Conservation (phyloP, 1,140 invertebrate genomes). For the Metaphire vulgaris region DNA sequence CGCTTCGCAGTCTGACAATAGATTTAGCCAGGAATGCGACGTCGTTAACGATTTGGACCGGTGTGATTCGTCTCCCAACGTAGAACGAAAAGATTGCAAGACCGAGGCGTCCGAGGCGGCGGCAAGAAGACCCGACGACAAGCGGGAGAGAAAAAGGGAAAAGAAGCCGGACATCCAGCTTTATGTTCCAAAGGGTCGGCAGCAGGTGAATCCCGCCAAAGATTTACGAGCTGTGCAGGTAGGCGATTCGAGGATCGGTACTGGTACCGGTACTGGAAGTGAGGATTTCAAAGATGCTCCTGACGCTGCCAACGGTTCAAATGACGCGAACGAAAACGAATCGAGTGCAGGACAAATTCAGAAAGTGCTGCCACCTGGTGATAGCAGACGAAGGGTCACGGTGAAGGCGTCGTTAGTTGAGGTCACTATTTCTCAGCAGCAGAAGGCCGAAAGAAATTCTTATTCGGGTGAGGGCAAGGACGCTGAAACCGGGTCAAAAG, state of each 20-base stretch:
- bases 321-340: too few species aligned
- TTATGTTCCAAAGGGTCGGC: slow-evolving; percentile 42
- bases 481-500: too few species aligned
- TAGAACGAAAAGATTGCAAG: too few species aligned
- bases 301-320: too few species aligned
- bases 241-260: slow-evolving; percentile 30
- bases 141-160: slow-evolving; percentile 28
- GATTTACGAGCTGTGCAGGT: not conserved
- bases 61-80: too few species aligned
- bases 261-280: not conserved
- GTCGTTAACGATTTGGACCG: too few species aligned
- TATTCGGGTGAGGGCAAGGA: too few species aligned
- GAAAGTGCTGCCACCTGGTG: not conserved
- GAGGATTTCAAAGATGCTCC: slow-evolving; percentile 10
- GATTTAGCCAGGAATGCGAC: too few species aligned
- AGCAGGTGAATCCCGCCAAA: slow-evolving; percentile 33
- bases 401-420: not conserved
- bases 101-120: too few species aligned
- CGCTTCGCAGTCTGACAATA: too few species aligned
- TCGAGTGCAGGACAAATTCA: not conserved
- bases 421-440: not conserved
- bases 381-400: not conserved
- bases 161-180: slow-evolving; percentile 44
- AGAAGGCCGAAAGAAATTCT: too few species aligned
- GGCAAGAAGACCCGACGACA: slow-evolving; percentile 19